Evolutionary conservation across 2,888 invertebrate species (phyloP).

Genomic region (Drosophila anomalata): DNA sequence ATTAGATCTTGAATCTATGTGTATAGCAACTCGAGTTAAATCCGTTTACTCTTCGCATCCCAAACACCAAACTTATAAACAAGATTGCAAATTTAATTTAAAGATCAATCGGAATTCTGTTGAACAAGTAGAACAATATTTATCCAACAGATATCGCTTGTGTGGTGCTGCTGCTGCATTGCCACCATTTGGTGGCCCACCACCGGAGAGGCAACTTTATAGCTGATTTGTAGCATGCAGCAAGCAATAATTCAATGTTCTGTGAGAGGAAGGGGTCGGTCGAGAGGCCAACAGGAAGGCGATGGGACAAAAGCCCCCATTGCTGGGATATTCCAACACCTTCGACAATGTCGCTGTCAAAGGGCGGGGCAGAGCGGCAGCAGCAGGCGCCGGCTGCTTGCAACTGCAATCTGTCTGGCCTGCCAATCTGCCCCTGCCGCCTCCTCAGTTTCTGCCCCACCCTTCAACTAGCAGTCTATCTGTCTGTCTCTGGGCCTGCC

Average conservation of each 20-base stretch:
- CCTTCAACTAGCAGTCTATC: constrained; percentile 21
- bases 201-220: constrained; percentile 42
- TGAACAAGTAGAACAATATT: constrained; percentile 35
- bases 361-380: constrained; percentile 9
- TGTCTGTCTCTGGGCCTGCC: constrained; percentile 5
- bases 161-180: constrained; percentile 49
- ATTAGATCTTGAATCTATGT: neutral
- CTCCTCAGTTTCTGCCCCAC: neutral
- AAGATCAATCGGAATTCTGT: constrained; percentile 28
- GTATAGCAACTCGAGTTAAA: neutral
- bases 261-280: constrained; percentile 39
- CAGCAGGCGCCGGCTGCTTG: constrained; percentile 60
- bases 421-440: constrained; percentile 32
- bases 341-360: constrained; percentile 63
- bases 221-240: constrained; percentile 74
- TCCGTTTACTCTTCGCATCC: neutral
- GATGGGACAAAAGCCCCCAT: constrained; percentile 40
- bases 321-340: constrained; percentile 73
- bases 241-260: constrained; percentile 75
- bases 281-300: neutral
- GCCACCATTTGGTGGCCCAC: constrained; percentile 51
- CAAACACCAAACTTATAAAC: constrained; percentile 16
- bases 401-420: constrained; percentile 72
- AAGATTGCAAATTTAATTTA: constrained; percentile 49
- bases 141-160: constrained; percentile 29